Conservation (phyloP, 2,888 invertebrate genomes). For the Helicoverpa assulta region DNA sequence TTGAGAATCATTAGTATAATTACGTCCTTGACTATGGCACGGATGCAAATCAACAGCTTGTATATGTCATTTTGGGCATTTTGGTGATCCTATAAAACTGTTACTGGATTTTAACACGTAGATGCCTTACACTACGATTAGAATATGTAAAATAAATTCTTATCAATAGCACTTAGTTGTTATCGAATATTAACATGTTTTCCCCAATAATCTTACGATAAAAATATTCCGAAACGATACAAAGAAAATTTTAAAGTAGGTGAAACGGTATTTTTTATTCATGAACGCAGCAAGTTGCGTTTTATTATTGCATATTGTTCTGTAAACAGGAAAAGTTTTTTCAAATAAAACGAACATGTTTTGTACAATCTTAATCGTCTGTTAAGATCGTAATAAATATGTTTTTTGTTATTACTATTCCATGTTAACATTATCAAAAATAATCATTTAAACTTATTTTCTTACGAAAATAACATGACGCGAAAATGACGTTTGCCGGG, state of each 20-base stretch:
- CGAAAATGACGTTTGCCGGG: neutral
- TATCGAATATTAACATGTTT: conserved; percentile 3
- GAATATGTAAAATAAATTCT: neutral
- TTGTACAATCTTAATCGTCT: no score
- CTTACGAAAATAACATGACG: neutral
- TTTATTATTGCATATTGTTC: conserved; percentile 21
- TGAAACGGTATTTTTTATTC: neutral
- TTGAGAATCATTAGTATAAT: no score
- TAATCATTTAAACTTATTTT: neutral
- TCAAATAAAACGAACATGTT: no score
- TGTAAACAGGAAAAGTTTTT: neutral
- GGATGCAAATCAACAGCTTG: no score
- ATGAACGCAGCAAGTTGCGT: conserved; percentile 38
- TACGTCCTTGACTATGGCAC: no score
- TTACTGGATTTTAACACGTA: neutral
- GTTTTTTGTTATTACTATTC: no score
- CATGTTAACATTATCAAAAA: no score
- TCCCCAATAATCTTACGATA: conserved; percentile 13
- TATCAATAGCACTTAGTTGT: neutral
- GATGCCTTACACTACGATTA: neutral
- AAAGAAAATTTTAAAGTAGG: neutral
- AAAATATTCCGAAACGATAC: neutral
- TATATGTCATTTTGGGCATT: no score
- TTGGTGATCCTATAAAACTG: no score
- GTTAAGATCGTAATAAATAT: no score